Conservation (phyloP, 2,113 vertebrate genomes). For the Ceyx cyanopectus region DNA sequence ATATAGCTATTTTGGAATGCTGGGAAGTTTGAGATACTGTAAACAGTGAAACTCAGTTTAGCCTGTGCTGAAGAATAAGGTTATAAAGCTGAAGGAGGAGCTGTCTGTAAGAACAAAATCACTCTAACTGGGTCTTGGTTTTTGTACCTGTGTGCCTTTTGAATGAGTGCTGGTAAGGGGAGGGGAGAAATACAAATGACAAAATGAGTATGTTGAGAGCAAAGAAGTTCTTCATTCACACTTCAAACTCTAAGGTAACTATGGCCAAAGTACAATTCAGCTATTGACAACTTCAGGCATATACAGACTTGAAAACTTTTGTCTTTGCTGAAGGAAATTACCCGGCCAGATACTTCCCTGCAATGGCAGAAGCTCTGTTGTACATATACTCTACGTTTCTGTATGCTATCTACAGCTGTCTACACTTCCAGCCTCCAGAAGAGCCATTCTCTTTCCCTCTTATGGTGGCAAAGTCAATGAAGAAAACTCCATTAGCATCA, state of each 20-base stretch:
- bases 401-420: background rate
- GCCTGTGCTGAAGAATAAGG: background rate
- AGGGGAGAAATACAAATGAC: background rate
- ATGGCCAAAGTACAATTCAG: background rate
- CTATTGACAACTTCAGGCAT: background rate
- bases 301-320: background rate
- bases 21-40: background rate
- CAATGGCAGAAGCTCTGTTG: background rate
- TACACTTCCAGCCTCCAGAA: background rate
- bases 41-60: background rate
- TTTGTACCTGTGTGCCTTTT: background rate
- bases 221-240: background rate
- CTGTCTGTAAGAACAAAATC: background rate
- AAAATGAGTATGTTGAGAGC: background rate
- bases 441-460: background rate
- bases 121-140: background rate
- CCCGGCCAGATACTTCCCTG: background rate
- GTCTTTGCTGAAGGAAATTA: background rate
- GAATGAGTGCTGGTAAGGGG: background rate
- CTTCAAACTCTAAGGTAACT: background rate
- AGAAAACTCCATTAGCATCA: background rate
- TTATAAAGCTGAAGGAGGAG: background rate
- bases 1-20: background rate
- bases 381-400: background rate
- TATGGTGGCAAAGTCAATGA: background rate